These are phyloP conservation scores for Gymnobelideus leadbeateri DNA, from an alignment of 2,113 vertebrate species.

Conservation along the genomic window DNA sequence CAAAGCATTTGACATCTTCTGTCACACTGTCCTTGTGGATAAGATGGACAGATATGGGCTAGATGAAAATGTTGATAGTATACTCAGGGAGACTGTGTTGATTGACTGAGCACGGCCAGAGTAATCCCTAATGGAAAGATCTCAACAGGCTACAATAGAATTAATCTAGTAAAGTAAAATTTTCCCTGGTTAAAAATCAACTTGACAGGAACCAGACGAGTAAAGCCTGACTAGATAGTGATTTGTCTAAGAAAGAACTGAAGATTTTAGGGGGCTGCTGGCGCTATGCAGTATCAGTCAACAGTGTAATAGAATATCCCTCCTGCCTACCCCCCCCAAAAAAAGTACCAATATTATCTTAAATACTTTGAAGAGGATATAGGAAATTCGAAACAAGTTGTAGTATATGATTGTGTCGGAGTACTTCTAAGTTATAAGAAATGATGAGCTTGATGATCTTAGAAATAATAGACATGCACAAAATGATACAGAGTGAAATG, in stretches of 20 bases:
- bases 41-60: background rate
- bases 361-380: background rate
- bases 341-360: background rate
- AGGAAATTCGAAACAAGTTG: background rate
- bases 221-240: background rate
- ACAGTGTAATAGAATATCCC: background rate
- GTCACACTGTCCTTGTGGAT: background rate
- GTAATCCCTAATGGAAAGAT: background rate
- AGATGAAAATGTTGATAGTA: background rate
- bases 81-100: background rate
- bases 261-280: background rate
- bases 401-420: background rate
- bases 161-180: background rate
- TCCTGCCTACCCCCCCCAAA: background rate
- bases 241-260: background rate
- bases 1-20: background rate
- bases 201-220: background rate
- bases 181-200: background rate
- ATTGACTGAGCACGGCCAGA: background rate
- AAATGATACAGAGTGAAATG: background rate
- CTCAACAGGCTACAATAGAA: background rate
- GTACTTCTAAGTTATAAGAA: background rate
- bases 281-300: background rate
- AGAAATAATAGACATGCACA: background rate
- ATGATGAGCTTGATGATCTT: background rate